These are phyloP conservation scores for Orestias chungarensis DNA, from an alignment of 2,797 vertebrate species.

Conservation along the genomic window DNA sequence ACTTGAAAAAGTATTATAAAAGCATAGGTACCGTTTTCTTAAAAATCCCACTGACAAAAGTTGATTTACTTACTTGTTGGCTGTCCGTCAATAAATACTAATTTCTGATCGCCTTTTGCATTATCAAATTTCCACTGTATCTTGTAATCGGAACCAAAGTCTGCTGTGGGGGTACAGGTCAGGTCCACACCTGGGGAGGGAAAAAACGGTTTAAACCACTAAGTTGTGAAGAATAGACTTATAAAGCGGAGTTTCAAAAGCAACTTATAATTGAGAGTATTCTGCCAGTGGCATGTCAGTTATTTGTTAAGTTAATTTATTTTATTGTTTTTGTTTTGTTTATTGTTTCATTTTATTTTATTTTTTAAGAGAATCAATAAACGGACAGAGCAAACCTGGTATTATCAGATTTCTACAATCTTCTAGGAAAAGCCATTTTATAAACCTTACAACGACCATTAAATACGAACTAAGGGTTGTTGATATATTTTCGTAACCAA, in stretches of 20 bases:
- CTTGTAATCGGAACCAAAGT: slow-evolving; percentile 68
- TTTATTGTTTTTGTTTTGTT: no score
- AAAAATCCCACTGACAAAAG: background rate
- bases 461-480: background rate
- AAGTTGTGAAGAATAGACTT: background rate
- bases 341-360: no score
- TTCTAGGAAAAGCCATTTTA: background rate
- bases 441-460: background rate
- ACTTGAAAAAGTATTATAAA: background rate
- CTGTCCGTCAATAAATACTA: slow-evolving; percentile 73
- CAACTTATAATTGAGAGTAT: background rate
- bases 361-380: no score
- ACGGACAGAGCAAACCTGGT: no score
- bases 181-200: slow-evolving; percentile 75
- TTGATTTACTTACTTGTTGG: slow-evolving; percentile 76
- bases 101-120: slow-evolving; percentile 55
- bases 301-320: no score
- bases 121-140: slow-evolving; percentile 88
- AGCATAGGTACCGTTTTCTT: background rate
- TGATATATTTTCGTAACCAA: no score
- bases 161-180: slow-evolving; percentile 65
- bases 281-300: no score
- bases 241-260: background rate
- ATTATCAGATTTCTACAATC: background rate
- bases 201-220: slow-evolving; percentile 7